phyloP scores from a whole-genome alignment of 2,797 vertebrate species.

The Melanotaenia trifasciata region DNA sequence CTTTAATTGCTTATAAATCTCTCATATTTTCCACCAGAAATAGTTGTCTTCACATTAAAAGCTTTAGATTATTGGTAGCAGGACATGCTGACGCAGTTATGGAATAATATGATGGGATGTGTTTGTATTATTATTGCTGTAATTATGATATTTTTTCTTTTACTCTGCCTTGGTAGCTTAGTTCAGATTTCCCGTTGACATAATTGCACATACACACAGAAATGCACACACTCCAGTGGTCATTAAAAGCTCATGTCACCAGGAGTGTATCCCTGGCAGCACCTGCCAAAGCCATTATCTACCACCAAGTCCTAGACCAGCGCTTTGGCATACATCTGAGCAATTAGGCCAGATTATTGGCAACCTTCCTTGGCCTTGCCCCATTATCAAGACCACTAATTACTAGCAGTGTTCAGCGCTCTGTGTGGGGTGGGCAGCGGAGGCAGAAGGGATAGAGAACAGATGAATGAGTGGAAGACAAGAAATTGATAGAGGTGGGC shows the following conservation, averaged over 20 bases:
- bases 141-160: background rate
- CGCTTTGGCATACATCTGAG: conserved; percentile 80
- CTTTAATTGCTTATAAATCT: conserved; percentile 38
- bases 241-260: conserved; percentile 71
- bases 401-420: conserved; percentile 76
- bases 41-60: conserved; percentile 22
- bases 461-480: conserved; percentile 5
- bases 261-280: conserved; percentile 67
- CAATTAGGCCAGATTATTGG: conserved; percentile 86
- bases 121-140: conserved; percentile 36
- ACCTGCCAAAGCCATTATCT: conserved; percentile 80
- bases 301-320: conserved; percentile 72
- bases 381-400: conserved; percentile 88
- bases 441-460: conserved; percentile 9
- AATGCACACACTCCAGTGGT: conserved; percentile 54
- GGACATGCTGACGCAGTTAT: conserved; percentile 44
- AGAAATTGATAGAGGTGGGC: conserved; percentile 21
- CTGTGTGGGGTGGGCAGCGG: conserved; percentile 13
- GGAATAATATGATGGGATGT: conserved; percentile 42
- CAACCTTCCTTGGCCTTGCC: conserved; percentile 82
- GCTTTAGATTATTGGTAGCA: conserved; percentile 38
- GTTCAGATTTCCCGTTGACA: conserved; percentile 21
- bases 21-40: conserved; percentile 26
- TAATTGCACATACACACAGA: conserved; percentile 19
- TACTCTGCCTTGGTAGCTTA: conserved; percentile 30